A percentile compares a stretch with the other conserved stretches of the same genome.
These are phyloP conservation scores for Eudemis profundana DNA, from an alignment of 2,888 invertebrate species.

Conservation along the genomic window DNA sequence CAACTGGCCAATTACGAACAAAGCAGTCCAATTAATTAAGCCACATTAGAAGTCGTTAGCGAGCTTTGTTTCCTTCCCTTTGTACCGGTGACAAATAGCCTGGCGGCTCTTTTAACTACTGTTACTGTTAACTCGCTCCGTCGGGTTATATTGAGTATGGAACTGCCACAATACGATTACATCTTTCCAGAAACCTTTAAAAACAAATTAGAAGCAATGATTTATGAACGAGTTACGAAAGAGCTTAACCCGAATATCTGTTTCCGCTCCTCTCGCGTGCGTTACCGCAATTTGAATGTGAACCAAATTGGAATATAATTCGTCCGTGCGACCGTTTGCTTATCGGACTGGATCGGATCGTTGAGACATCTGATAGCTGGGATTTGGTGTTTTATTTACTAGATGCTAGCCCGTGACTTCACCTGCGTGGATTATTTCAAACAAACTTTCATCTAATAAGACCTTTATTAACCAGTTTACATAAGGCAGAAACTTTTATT, in stretches of 20 bases:
- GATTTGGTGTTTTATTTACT: neutral
- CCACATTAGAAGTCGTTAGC: slow-evolving; percentile 69
- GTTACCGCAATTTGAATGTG: slow-evolving; percentile 81
- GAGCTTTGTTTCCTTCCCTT: slow-evolving; percentile 70
- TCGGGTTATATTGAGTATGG: slow-evolving; percentile 64
- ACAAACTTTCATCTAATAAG: neutral
- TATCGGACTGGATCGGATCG: slow-evolving; percentile 39
- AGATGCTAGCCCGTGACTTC: neutral
- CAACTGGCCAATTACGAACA: slow-evolving; percentile 65
- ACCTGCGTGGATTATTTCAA: neutral
- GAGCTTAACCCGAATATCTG: slow-evolving; percentile 63
- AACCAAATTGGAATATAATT: slow-evolving; percentile 85
- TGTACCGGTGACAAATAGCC: slow-evolving; percentile 70
- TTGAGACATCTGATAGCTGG: slow-evolving; percentile 24
- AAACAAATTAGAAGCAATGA: slow-evolving; percentile 84
- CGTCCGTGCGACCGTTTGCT: slow-evolving; percentile 55
- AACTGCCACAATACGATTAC: slow-evolving; percentile 76
- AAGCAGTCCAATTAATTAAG: slow-evolving; percentile 76
- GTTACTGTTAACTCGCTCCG: slow-evolving; percentile 47
- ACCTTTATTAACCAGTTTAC: no score
- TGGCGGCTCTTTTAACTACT: slow-evolving; percentile 69
- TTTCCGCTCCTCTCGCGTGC: slow-evolving; percentile 80
- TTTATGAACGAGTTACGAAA: slow-evolving; percentile 80
- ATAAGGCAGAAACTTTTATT: no score
- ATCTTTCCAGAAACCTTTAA: slow-evolving; percentile 80